Evolutionary conservation across 64 coral and sea anemone species (phyloP), one percentile per base, ranked within the genome.

Genomic region (Astreopora myriophthalma): DNA sequence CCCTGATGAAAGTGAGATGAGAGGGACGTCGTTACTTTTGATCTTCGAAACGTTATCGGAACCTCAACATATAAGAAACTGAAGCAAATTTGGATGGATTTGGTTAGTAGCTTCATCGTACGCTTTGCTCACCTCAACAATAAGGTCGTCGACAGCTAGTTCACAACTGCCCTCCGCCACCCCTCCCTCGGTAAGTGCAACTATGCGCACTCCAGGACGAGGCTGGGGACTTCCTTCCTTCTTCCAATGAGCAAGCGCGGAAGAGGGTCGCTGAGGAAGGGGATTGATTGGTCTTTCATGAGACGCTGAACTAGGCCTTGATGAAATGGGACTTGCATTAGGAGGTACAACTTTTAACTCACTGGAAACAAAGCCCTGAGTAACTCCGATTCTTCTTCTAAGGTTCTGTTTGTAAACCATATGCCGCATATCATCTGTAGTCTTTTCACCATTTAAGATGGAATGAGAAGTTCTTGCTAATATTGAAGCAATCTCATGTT

Each of bases 151-250:
- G 2, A 46, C 67, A 68, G 52, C 73, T 26, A 97, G 35, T 46
- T 65, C 64, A 17, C 48, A 80, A 58, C 79, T 87, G 1, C 48
- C 31, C 39, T 68, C 87, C 32, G 95, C 95, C 10, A 68, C 32
- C 63, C 95, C 93, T 55, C 65, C 92, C 71, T 93, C 87, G 19
- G 95, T 75, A 24, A 97, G 26, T 63, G 91, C 92, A 14, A 97
- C 92, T 87, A 97, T 90, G 32, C 95, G 69, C 30, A 97, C 95
- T 42, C 95, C 95, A 66, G 85, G 92, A 69, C 65, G 72, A 66
- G 91, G 87, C 1, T 91, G 34, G 14, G 94, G 78, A 51, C 76
- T 79, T 9, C 77, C 77, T 6, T 73, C 78, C 37, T 87, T 75
- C 37, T 57, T 91, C 94, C 90, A 96, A 0, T 92, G 69, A 20